Evolutionary conservation across 1,140 invertebrate genomes (phyloP).

Genomic region (Musca domestica): DNA sequence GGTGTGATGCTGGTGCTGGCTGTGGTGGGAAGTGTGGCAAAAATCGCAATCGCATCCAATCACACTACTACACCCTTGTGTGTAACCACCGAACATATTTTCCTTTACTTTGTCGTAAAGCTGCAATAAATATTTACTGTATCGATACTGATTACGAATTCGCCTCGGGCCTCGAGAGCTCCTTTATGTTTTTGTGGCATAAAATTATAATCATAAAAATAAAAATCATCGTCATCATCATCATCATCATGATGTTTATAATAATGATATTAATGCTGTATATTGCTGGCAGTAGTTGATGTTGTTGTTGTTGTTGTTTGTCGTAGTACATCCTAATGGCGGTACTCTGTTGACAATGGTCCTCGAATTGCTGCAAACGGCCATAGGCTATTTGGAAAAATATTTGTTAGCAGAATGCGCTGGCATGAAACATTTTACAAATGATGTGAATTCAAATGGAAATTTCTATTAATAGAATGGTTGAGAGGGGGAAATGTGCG

Average conservation of each 20-base stretch:
- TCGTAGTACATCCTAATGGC: too few relatives aligned
- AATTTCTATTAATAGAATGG: too few relatives aligned
- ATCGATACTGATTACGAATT: slow-evolving; percentile 16
- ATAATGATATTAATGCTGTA: neutral
- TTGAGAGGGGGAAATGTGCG: too few relatives aligned
- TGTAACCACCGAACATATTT: slow-evolving; percentile 9
- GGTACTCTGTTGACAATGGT: too few relatives aligned
- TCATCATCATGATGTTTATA: neutral
- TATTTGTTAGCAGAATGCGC: too few relatives aligned
- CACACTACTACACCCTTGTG: neutral
- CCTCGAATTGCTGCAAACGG: too few relatives aligned
- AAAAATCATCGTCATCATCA: neutral
- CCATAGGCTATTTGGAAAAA: too few relatives aligned
- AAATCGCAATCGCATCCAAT: neutral
- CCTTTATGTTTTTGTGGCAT: neutral
- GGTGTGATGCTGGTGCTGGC: too few relatives aligned
- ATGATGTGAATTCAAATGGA: too few relatives aligned
- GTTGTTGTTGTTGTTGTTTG: too few relatives aligned
- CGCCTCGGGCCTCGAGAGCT: neutral
- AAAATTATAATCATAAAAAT: slow-evolving; percentile 11
- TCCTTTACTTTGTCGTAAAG: slow-evolving; percentile 3
- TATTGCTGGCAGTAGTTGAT: neutral
- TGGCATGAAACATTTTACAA: too few relatives aligned
- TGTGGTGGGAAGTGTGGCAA: too few relatives aligned
- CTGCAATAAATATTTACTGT: slow-evolving; percentile 9